Base-by-base conservation (phyloP, 2,113 vertebrate species). In the Oxyruncus cristatus region DNA sequence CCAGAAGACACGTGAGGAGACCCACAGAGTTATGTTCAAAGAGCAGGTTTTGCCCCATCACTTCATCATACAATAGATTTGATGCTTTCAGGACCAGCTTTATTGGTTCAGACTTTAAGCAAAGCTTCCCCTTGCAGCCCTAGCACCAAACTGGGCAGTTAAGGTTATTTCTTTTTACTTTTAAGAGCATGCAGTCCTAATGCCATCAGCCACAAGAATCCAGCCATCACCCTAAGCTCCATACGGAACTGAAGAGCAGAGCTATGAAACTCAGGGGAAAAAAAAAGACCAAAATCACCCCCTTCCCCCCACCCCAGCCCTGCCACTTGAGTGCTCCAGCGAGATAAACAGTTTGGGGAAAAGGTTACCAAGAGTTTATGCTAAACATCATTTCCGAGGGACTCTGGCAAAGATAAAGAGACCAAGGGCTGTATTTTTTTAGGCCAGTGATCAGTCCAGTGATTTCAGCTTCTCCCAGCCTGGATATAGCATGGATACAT, bases 11-110 rank as follows among this genome's bases (percentile, higher is more conserved):
- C 0, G 0, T 19, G 10, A 56, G 32, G 39, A 76, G 39, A 55
- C 50, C 18, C 62, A 65, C 0, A 0, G 20, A 28, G 15, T 14
- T 53, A 12, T 0, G 10, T 14, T 8, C 1, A 1, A 35, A 72
- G 55, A 70, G 49, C 32, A 42, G 44, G 0, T 68, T 72, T 77
- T 79, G 61, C 50, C 49, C 39, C 12, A 33, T 46, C 46, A 14
- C 14, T 42, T 84, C 52, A 44, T 44, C 58, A 7, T 6, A 32
- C n/a, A 41, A 55, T 1, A 23, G 39, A 35, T 61, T 26, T 6
- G n/a, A 62, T 32, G 63, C 37, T 63, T 67, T 91, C 32, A 75
- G 52, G n/a, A 70, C 12, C 52, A 46, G 47, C 6, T n/a, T 42
- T 89, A 73, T 74, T 16, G 6, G 49, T 18, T 28, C 42, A 27